Conservation (phyloP, 2,888 invertebrate genomes). For the Girardia tigrina region DNA sequence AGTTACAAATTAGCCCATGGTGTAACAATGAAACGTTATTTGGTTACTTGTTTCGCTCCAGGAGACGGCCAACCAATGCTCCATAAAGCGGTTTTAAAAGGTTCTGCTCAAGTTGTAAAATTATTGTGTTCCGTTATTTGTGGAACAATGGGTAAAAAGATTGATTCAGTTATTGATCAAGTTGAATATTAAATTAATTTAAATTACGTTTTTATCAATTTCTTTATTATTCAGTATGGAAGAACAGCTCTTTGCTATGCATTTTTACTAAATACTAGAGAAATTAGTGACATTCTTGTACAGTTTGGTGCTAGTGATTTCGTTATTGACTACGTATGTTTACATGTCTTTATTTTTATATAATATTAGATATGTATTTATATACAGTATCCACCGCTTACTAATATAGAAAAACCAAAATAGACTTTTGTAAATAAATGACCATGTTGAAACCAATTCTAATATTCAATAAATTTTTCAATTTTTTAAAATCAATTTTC, state of each 20-base stretch:
- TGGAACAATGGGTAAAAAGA: conserved; percentile 39
- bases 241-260: conserved; percentile 44
- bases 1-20: background rate
- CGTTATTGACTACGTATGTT: conserved; percentile 40
- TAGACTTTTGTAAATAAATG: too few species aligned
- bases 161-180: conserved; percentile 43
- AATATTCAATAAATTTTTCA: too few species aligned
- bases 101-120: conserved; percentile 39
- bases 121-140: conserved; percentile 41
- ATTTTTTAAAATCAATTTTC: too few species aligned
- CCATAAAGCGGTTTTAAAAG: conserved; percentile 42
- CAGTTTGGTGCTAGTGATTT: conserved; percentile 44
- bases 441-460: too few species aligned
- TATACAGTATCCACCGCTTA: too few species aligned
- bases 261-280: conserved; percentile 41
- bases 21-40: background rate
- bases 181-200: conserved; percentile 38
- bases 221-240: conserved; percentile 39
- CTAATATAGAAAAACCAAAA: too few species aligned
- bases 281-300: conserved; percentile 41
- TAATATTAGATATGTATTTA: too few species aligned
- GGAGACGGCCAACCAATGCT: conserved; percentile 43
- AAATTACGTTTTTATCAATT: too few species aligned
- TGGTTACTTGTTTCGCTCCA: conserved; percentile 36
- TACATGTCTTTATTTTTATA: too few species aligned